Evolutionary conservation across 2,113 vertebrate species (phyloP).

Genomic region (Alligator sinensis): DNA sequence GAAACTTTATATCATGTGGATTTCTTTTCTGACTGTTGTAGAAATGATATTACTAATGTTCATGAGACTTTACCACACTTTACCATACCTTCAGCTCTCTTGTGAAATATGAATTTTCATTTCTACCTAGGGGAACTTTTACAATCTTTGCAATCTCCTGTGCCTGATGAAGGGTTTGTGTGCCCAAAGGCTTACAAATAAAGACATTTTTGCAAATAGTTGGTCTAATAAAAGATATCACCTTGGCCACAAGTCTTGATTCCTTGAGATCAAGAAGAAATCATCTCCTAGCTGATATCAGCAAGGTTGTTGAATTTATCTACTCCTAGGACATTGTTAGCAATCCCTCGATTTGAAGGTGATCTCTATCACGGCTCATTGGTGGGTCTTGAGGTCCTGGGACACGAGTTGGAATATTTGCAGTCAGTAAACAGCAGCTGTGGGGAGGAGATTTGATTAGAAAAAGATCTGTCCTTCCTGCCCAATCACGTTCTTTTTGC

Average conservation of each 20-base stretch:
- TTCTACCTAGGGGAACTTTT: no score
- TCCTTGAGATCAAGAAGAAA: not conserved
- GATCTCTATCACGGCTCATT: no score
- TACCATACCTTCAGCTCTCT: no score
- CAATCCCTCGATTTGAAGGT: no score
- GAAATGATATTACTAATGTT: not conserved
- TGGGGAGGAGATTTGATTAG: not conserved
- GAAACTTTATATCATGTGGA: not conserved
- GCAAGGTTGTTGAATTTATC: not conserved
- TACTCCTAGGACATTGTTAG: not conserved
- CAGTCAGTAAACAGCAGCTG: not conserved
- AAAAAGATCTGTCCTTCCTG: not conserved
- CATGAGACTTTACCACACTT: no score
- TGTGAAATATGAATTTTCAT: no score
- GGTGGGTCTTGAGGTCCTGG: no score
- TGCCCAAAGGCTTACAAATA: no score
- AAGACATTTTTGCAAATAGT: no score
- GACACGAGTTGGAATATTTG: not conserved
- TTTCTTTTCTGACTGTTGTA: not conserved
- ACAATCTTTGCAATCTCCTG: no score
- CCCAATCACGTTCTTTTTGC: not conserved
- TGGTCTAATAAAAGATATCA: no score
- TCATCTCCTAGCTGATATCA: not conserved
- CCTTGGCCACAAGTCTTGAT: not conserved
- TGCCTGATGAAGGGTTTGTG: no score